phyloP scores from a whole-genome alignment of 2,888 invertebrate species.

The Sesia bembeciformis region DNA sequence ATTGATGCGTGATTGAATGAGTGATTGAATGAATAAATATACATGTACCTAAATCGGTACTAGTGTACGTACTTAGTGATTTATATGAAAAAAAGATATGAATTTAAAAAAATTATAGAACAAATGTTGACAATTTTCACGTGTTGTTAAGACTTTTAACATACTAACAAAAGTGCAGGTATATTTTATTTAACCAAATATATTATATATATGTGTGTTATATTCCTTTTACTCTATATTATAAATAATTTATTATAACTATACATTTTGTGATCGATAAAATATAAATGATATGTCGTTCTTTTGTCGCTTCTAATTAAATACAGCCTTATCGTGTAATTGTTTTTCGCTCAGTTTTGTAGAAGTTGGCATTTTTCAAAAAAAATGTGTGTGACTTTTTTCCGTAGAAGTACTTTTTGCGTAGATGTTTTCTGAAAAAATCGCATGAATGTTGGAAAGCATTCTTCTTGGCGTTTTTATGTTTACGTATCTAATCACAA shows the following conservation, averaged over 20 bases:
- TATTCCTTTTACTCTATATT: slow-evolving; percentile 4
- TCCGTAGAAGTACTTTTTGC: not conserved
- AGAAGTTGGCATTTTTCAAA: not conserved
- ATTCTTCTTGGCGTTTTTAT: slow-evolving; percentile 44
- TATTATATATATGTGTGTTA: slow-evolving; percentile 15
- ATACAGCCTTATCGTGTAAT: not conserved
- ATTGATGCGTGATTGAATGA: too few relatives aligned
- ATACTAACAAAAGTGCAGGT: slow-evolving; percentile 14
- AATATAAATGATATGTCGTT: too few relatives aligned
- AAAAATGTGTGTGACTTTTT: not conserved
- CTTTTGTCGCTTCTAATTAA: too few relatives aligned
- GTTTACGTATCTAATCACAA: not conserved
- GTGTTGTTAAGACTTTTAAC: too few relatives aligned
- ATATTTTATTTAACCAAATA: slow-evolving; percentile 14
- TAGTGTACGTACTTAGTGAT: too few relatives aligned
- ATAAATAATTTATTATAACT: too few relatives aligned
- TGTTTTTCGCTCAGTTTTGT: not conserved
- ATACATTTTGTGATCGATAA: too few relatives aligned
- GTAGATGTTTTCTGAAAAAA: not conserved
- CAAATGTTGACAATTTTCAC: too few relatives aligned
- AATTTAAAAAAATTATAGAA: too few relatives aligned
- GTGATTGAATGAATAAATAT: too few relatives aligned
- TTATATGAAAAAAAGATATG: too few relatives aligned
- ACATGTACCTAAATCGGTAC: too few relatives aligned
- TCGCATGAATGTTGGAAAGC: slow-evolving; percentile 52